Percentiles rank a stretch among this genome's conserved stretches.
Evolutionary conservation across 2,113 vertebrate species (phyloP).

Genomic region (Brachyhypopomus gauderio): DNA sequence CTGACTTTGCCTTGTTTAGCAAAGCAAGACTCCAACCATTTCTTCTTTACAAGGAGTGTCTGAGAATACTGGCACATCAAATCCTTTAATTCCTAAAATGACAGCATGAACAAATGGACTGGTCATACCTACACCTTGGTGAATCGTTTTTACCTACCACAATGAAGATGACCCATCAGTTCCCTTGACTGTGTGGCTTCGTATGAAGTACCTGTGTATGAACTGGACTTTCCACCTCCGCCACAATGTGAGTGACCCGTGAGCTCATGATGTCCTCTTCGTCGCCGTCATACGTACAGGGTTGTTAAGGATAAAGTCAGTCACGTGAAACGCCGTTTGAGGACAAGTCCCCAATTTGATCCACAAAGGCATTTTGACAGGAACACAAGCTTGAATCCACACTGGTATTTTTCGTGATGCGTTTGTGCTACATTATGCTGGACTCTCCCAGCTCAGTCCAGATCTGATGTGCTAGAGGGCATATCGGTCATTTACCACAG

Average conservation of each 20-base stretch:
- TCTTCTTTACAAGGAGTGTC: constrained; percentile 65
- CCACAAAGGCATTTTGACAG: not conserved
- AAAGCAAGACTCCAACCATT: constrained; percentile 78
- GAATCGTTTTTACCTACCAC: too few relatives aligned
- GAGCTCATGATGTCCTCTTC: constrained; percentile 73
- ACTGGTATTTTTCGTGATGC: not conserved
- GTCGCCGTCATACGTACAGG: constrained; percentile 74
- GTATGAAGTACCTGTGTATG: constrained; percentile 63
- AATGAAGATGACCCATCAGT: not conserved
- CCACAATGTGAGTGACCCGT: constrained; percentile 75
- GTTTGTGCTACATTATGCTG: not conserved
- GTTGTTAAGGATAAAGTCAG: constrained; percentile 63
- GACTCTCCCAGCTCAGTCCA: not conserved
- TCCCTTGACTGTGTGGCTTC: not conserved
- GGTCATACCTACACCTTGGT: not conserved
- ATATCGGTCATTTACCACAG: not conserved
- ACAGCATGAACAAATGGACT: not conserved
- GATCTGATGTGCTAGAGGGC: not conserved
- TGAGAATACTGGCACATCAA: constrained; percentile 57
- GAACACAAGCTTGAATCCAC: not conserved
- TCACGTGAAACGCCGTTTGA: not conserved
- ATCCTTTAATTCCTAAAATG: constrained; percentile 70
- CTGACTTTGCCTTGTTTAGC: constrained; percentile 67
- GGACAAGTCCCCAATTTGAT: not conserved
- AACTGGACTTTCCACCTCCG: constrained; percentile 65